Percentiles rank a stretch among this genome's conserved stretches.
Evolutionary conservation across 2,888 invertebrate species (phyloP).

Genomic region (Uropetala carovei): DNA sequence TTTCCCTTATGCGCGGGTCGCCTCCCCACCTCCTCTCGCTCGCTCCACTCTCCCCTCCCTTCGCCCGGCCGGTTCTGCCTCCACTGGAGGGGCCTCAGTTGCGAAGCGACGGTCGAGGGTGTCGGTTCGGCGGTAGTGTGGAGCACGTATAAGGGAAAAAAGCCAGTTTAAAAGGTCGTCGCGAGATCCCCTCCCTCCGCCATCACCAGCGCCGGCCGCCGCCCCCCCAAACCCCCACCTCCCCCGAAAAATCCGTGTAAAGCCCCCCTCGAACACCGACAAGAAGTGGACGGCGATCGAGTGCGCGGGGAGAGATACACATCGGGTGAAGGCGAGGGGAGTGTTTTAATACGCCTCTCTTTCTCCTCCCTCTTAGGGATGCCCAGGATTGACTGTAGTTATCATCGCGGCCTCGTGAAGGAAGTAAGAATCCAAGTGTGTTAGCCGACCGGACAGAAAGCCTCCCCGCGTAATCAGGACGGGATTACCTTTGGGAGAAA

Average conservation of each 20-base stretch:
- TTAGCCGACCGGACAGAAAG: not conserved
- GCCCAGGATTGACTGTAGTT: not conserved
- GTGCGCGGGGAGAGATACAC: not conserved
- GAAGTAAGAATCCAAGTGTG: not conserved
- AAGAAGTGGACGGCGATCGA: not conserved
- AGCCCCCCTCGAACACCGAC: not conserved
- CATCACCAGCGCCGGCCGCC: constrained; percentile 9
- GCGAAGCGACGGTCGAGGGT: constrained; percentile 60
- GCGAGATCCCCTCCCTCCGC: constrained; percentile 18
- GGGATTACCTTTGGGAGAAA: not conserved
- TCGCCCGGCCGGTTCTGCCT: constrained; percentile 41
- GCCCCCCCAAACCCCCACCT: constrained; percentile 29
- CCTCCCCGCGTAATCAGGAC: not conserved
- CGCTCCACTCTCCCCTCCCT: not conserved
- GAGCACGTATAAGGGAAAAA: not conserved
- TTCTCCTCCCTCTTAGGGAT: not conserved
- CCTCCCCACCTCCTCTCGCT: not conserved
- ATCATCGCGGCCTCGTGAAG: not conserved
- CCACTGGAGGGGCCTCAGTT: constrained; percentile 43
- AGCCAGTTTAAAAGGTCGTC: not conserved
- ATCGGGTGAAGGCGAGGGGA: not conserved
- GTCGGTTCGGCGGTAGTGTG: constrained; percentile 57
- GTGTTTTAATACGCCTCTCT: too few species aligned
- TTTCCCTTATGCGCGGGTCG: too few species aligned
- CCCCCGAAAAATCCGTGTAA: constrained; percentile 24